Base-by-base conservation (phyloP, 2,888 invertebrate species). In the Acanthoscelides obtectus region DNA sequence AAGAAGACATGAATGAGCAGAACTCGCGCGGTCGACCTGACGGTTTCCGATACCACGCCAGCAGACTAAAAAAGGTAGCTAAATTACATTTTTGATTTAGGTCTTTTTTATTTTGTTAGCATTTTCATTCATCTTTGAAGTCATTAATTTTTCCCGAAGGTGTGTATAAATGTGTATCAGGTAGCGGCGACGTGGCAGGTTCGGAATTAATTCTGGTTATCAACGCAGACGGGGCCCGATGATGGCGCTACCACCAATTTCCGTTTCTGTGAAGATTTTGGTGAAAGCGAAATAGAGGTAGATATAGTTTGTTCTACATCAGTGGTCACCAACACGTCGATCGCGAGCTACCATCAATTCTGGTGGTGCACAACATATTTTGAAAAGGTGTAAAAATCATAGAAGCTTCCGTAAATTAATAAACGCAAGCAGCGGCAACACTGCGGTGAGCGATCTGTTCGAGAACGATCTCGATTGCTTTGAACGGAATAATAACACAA, bases 31-130 rank as follows among this genome's bases (percentile, higher is more conserved):
- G 74, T 63, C 71, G 67, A 68, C 73, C 70, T 21, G 70, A 74
- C 69, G 72, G 71, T 71, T 66, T 20, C 45, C 71, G 70, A 68
- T 69, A 70, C 72, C 69, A 66, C 22, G 66, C 22, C 66, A 22
- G 19, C 22, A 12, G 20, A 21, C 22, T 20, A 75, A 80, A 79
- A 79, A 78, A 77, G 76, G 75, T 78, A 75, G 75, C 75, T 79
- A 80, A 81, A 81, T 81, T 80, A 80, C 79, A 80, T 81, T 81
- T 81, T 80, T 80, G 80, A 80, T 81, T 80, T 79, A 77, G 80
- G 81, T 80, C 78, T 81, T 79, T 73, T 77, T 75, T 71, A 75
- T 74, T 77, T 75, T 75, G 77, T 78, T 77, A 75, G 77, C 76
- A 79, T 79, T 79, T 81, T 80, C 81, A 81, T 81, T 81, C 81